A percentile compares a stretch with the other conserved stretches of the same genome.
Evolutionary conservation across 1,140 invertebrate genomes (phyloP).

Genomic region (Formica selysi): DNA sequence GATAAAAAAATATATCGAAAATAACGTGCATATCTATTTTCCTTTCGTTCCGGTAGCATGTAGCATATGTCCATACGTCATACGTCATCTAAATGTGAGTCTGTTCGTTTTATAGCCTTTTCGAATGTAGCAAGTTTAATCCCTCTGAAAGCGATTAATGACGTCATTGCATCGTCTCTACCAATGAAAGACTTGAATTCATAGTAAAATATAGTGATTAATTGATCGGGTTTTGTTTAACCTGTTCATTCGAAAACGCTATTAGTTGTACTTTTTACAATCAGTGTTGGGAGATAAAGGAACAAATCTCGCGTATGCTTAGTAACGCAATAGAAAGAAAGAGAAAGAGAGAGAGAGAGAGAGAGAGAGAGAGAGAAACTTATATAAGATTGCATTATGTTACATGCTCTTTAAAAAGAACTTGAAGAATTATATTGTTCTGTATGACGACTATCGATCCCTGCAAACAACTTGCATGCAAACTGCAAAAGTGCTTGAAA

Average conservation of each 20-base stretch:
- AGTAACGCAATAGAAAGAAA: too few species aligned
- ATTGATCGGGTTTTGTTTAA: too few species aligned
- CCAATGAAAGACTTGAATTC: too few species aligned
- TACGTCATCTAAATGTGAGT: not conserved
- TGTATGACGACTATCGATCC: constrained; percentile 87
- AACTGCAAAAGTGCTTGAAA: constrained; percentile 91
- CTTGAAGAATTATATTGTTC: not conserved
- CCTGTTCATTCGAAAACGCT: too few species aligned
- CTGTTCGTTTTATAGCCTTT: not conserved
- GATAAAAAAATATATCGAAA: constrained; percentile 2
- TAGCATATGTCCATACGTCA: not conserved
- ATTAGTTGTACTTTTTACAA: not conserved
- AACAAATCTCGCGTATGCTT: too few species aligned
- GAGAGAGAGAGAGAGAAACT: not conserved
- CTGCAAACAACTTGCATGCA: constrained; percentile 92
- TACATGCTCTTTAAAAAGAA: not conserved
- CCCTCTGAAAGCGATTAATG: too few species aligned
- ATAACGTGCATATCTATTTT: not conserved
- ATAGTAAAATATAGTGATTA: too few species aligned
- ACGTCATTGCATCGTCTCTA: too few species aligned
- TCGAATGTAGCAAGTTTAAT: too few species aligned
- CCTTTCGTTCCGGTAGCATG: not conserved
- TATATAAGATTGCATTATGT: not conserved
- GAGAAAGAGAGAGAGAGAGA: too few species aligned
- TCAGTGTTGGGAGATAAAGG: not conserved